Conservation (phyloP, 2,888 invertebrate genomes). For the Morinoia aosen region DNA sequence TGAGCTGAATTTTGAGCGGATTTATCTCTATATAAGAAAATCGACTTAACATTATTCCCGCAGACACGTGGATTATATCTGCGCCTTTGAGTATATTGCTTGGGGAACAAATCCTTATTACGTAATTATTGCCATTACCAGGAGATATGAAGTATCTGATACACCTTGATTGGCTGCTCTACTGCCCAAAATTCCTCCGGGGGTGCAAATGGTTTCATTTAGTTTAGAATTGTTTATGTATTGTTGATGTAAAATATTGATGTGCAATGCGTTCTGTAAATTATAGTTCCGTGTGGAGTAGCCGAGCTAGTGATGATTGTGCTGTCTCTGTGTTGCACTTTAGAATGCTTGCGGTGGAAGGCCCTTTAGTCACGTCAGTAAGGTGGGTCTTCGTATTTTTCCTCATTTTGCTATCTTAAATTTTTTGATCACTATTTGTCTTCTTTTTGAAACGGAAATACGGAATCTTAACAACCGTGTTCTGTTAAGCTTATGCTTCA, state of each 20-base stretch:
- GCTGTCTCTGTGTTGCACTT: slow-evolving; percentile 49
- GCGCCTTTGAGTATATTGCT: neutral
- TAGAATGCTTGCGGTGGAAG: slow-evolving; percentile 67
- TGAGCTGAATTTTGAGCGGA: neutral
- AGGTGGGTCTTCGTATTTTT: slow-evolving; percentile 59
- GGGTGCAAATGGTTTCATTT: neutral
- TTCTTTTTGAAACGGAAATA: neutral
- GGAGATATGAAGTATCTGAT: neutral
- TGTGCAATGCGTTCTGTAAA: neutral
- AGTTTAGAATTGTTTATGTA: neutral
- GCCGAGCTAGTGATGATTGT: neutral
- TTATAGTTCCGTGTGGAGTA: neutral
- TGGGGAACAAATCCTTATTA: neutral
- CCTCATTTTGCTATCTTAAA: neutral
- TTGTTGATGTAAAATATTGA: neutral
- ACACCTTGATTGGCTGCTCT: neutral
- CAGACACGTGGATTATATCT: neutral
- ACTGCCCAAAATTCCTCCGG: neutral
- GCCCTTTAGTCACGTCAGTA: slow-evolving; percentile 65
- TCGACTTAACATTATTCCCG: neutral
- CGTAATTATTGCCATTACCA: neutral
- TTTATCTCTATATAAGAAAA: neutral
- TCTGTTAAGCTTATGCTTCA: neutral
- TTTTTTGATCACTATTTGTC: neutral
- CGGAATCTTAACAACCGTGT: neutral